Evolutionary conservation across 2,113 vertebrate species (phyloP).

Genomic region (Hippoglossus stenolepis): DNA sequence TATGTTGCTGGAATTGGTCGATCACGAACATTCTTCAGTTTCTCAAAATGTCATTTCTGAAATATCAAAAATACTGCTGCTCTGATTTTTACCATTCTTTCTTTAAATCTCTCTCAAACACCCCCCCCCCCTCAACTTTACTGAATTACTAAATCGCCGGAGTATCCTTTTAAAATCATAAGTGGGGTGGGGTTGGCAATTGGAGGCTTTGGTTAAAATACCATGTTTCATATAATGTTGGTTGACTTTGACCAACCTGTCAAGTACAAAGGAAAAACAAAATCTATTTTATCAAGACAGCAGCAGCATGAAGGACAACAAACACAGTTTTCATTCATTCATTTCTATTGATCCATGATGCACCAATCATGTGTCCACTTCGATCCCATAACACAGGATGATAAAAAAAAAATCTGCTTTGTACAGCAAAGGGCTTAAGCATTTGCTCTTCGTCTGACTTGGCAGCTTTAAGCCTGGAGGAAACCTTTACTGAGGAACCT

Average conservation of each 20-base stretch:
- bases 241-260: neutral
- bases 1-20: too few species aligned
- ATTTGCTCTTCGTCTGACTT: slow-evolving; percentile 65
- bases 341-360: slow-evolving; percentile 21
- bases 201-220: neutral
- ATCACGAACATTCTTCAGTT: too few species aligned
- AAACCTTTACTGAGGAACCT: slow-evolving; percentile 66
- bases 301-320: slow-evolving; percentile 1
- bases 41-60: too few species aligned
- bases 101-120: neutral
- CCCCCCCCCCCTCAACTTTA: too few species aligned
- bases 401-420: slow-evolving; percentile 53
- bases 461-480: slow-evolving; percentile 71
- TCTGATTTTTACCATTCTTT: neutral
- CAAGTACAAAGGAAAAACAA: neutral
- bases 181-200: too few species aligned
- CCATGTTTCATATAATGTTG: too few species aligned
- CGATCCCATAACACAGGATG: slow-evolving; percentile 20
- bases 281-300: neutral
- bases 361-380: slow-evolving; percentile 25
- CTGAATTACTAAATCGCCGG: too few species aligned
- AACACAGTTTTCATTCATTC: neutral
- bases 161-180: neutral
- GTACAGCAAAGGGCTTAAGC: slow-evolving; percentile 46
- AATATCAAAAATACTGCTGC: too few species aligned